phyloP scores from a whole-genome alignment of 2,888 invertebrate species.

The Drosophila prolongata region DNA sequence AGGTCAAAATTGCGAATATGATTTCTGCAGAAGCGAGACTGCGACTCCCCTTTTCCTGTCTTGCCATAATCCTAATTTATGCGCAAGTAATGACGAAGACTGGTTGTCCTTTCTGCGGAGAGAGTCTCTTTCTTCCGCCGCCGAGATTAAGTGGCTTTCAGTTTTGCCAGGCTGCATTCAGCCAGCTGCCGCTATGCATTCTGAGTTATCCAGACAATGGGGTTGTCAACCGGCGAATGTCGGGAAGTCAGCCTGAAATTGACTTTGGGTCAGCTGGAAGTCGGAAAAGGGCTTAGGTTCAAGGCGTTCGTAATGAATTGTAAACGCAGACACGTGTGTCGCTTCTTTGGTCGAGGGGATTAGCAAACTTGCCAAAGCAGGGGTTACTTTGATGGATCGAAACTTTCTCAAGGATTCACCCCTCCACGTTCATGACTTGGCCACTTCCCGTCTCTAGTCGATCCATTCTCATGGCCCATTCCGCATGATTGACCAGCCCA shows the following conservation, averaged over 20 bases:
- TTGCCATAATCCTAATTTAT: conserved; percentile 77
- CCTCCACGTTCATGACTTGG: conserved; percentile 18
- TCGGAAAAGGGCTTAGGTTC: conserved; percentile 39
- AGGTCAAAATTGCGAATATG: conserved; percentile 76
- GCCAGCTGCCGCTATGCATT: conserved; percentile 70
- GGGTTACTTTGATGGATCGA: conserved; percentile 28
- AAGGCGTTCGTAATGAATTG: conserved; percentile 71
- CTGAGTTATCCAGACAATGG: conserved; percentile 48
- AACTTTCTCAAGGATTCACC: conserved; percentile 26
- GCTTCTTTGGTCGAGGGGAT: conserved; percentile 23
- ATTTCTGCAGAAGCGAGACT: conserved; percentile 58
- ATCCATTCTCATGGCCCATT: conserved; percentile 8
- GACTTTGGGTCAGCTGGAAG: conserved; percentile 63
- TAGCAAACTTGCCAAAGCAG: conserved; percentile 7
- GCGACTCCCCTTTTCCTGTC: neutral
- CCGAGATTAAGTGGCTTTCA: conserved; percentile 78
- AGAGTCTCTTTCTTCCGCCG: conserved; percentile 28
- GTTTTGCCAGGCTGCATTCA: conserved; percentile 44
- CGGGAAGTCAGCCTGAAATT: conserved; percentile 47
- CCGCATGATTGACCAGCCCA: conserved; percentile 17
- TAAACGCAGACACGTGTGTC: conserved; percentile 73
- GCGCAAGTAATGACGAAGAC: conserved; percentile 78
- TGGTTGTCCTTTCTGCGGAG: conserved; percentile 61
- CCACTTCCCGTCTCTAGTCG: conserved; percentile 5
- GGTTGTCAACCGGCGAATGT: conserved; percentile 52